Conservation (phyloP, 2,888 invertebrate genomes). For the Galerucella calmariensis region DNA sequence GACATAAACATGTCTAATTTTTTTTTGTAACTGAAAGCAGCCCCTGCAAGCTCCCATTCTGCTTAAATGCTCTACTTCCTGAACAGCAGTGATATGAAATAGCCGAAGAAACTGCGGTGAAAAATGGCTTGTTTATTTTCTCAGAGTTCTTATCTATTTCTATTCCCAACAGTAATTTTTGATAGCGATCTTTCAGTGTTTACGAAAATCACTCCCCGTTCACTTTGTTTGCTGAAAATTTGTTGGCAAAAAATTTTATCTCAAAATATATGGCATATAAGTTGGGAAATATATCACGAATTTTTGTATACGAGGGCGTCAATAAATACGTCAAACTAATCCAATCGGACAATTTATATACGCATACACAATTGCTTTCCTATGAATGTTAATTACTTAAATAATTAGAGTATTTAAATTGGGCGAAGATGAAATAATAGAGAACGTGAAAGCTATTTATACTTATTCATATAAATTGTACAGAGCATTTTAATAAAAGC, state of each 20-base stretch:
- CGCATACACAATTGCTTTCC: too few species aligned
- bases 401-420: too few species aligned
- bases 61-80: constrained; percentile 29
- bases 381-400: too few species aligned
- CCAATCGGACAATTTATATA: too few species aligned
- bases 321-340: too few species aligned
- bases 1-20: constrained; percentile 10
- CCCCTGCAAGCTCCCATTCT: constrained; percentile 5
- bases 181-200: constrained; percentile 51
- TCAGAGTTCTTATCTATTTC: constrained; percentile 58
- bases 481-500: too few species aligned
- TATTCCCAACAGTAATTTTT: constrained; percentile 56
- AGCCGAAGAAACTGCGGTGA: constrained; percentile 51
- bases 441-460: too few species aligned
- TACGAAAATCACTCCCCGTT: constrained; percentile 41
- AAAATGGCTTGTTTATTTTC: constrained; percentile 61
- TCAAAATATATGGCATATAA: constrained; percentile 6
- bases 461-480: too few species aligned
- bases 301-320: background rate
- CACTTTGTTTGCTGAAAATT: constrained; percentile 34
- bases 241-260: constrained; percentile 25
- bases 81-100: constrained; percentile 34
- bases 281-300: background rate
- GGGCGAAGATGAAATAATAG: too few species aligned
- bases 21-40: constrained; percentile 7